Evolutionary conservation across 1,140 invertebrate species (phyloP).

Genomic region (Magallana gigas): DNA sequence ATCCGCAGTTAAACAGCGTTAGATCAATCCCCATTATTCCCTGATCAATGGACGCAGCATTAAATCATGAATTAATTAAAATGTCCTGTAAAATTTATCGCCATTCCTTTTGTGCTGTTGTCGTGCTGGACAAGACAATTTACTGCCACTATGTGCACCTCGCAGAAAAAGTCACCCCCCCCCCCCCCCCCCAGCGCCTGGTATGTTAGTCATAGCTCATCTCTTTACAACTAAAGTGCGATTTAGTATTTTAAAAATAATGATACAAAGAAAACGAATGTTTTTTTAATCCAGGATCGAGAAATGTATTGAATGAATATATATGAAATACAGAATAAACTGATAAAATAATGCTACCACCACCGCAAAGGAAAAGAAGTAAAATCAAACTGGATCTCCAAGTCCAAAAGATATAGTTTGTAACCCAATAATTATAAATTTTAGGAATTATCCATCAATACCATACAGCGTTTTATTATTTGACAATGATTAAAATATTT

Average conservation of each 20-base stretch:
- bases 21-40: neutral
- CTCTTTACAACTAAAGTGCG: neutral
- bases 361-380: no score
- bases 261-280: no score
- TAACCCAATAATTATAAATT: no score
- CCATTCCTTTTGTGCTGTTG: neutral
- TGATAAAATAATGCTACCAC: no score
- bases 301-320: no score
- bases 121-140: slow-evolving; percentile 15
- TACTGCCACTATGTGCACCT: neutral
- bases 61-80: slow-evolving; percentile 32
- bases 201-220: neutral
- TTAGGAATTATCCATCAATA: no score
- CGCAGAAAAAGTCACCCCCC: neutral
- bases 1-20: slow-evolving; percentile 22
- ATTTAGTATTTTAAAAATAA: no score
- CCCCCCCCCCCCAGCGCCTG: neutral
- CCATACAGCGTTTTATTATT: no score
- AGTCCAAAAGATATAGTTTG: no score
- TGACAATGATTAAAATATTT: neutral
- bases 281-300: no score
- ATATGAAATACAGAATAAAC: no score
- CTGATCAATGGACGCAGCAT: neutral
- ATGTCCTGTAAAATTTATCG: neutral
- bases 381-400: no score